These are phyloP conservation scores for Rugalucina vietnamica DNA, from an alignment of 2,888 invertebrate species.

Conservation along the genomic window DNA sequence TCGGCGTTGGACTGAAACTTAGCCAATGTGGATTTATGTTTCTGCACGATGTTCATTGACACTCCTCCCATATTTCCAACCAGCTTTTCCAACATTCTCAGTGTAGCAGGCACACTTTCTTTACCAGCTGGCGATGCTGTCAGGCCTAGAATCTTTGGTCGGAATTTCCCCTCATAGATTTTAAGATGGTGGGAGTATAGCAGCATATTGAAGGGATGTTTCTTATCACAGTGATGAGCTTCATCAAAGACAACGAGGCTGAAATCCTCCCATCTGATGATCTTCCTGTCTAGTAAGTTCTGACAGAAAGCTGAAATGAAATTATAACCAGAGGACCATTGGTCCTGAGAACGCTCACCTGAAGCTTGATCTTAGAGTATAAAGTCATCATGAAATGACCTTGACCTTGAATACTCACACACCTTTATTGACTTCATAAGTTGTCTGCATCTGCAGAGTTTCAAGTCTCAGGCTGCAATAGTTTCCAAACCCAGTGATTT, in stretches of 20 bases:
- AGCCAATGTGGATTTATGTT: conserved; percentile 43
- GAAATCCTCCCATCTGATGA: conserved; percentile 75
- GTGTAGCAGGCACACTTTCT: conserved; percentile 65
- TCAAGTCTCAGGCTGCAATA: too few relatives aligned
- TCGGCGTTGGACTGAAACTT: conserved; percentile 72
- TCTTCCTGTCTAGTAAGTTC: conserved; percentile 68
- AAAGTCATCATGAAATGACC: too few relatives aligned
- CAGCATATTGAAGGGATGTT: conserved; percentile 76
- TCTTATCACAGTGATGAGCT: conserved; percentile 80
- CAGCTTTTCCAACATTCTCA: conserved; percentile 71
- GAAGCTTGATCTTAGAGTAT: too few relatives aligned
- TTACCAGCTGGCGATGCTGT: conserved; percentile 81
- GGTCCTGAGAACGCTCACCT: too few relatives aligned
- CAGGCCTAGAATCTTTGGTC: conserved; percentile 78
- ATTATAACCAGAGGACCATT: too few relatives aligned
- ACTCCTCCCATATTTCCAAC: conserved; percentile 72
- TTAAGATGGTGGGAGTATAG: conserved; percentile 65
- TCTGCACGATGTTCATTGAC: conserved; percentile 68
- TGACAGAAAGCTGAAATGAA: conserved; percentile 72
- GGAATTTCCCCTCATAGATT: conserved; percentile 6
- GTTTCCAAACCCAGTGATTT: too few relatives aligned
- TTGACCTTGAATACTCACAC: too few relatives aligned
- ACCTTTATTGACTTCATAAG: too few relatives aligned
- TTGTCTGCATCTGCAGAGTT: too few relatives aligned
- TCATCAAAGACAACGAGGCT: conserved; percentile 80